Evolutionary conservation across 2,113 vertebrate species (phyloP).

Genomic region (Microtus oregoni): DNA sequence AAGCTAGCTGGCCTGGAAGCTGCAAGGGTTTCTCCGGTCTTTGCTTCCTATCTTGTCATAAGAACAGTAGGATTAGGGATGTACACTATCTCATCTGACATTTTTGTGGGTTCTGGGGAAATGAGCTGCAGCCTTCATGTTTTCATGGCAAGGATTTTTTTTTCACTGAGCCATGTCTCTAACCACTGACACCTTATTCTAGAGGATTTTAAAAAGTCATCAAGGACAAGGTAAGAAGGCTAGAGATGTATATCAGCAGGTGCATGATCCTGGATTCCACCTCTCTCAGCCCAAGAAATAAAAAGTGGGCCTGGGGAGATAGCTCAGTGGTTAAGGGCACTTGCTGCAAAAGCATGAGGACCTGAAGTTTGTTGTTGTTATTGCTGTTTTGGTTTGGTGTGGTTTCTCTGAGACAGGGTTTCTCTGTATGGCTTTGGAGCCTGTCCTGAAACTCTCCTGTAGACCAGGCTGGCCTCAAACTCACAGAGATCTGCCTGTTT

Average conservation of each 20-base stretch:
- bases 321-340: background rate
- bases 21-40: background rate
- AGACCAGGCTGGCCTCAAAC: too few relatives aligned
- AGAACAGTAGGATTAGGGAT: background rate
- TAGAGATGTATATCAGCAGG: background rate
- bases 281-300: too few relatives aligned
- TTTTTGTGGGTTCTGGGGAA: background rate
- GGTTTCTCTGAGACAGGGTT: too few relatives aligned
- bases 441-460: too few relatives aligned
- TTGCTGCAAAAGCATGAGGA: too few relatives aligned
- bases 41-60: background rate
- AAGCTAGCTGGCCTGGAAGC: background rate
- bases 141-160: background rate
- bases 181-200: background rate
- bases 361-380: background rate
- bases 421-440: too few relatives aligned
- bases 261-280: too few relatives aligned
- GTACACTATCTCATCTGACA: background rate
- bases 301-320: background rate
- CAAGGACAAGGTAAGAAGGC: background rate
- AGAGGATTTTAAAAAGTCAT: background rate
- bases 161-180: too few relatives aligned
- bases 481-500: too few relatives aligned
- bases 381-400: too few relatives aligned
- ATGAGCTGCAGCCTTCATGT: too few relatives aligned